Percentiles rank a stretch among this genome's conserved stretches.
Evolutionary conservation across 2,888 invertebrate genomes (phyloP).

Genomic region (Ganaspis brasiliensis): DNA sequence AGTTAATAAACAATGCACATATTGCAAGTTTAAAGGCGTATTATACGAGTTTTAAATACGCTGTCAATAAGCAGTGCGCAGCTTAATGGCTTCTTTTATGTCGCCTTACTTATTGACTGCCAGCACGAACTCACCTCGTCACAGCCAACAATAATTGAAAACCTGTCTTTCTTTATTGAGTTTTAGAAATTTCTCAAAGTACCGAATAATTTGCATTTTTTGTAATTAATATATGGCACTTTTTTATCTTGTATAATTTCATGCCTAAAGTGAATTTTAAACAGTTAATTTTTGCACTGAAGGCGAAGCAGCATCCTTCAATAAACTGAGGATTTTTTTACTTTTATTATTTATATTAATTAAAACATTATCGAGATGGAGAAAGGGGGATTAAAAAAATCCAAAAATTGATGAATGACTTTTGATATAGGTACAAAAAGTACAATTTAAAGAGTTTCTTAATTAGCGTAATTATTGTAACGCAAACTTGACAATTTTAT

Average conservation of each 20-base stretch:
- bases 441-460: too few species aligned
- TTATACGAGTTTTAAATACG: slow-evolving; percentile 34
- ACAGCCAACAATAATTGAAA: slow-evolving; percentile 31
- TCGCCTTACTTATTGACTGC: slow-evolving; percentile 19
- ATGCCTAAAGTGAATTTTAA: too few species aligned
- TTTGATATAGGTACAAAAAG: too few species aligned
- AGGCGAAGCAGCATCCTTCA: too few species aligned
- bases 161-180: slow-evolving; percentile 14
- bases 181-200: slow-evolving; percentile 9
- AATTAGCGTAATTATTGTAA: too few species aligned
- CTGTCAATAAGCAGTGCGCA: slow-evolving; percentile 14
- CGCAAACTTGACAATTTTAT: too few species aligned
- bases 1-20: slow-evolving; percentile 11
- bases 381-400: too few species aligned
- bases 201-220: not conserved
- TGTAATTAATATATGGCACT: not conserved
- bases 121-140: slow-evolving; percentile 23
- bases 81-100: slow-evolving; percentile 37
- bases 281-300: too few species aligned
- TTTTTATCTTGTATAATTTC: not conserved
- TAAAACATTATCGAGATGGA: too few species aligned
- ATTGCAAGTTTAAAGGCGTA: not conserved
- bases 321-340: too few species aligned
- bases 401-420: too few species aligned
- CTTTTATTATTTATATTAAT: too few species aligned